Evolutionary conservation across 2,113 vertebrate species (phyloP), one percentile per base, ranked within the genome.

Genomic region (Aegithalos caudatus): DNA sequence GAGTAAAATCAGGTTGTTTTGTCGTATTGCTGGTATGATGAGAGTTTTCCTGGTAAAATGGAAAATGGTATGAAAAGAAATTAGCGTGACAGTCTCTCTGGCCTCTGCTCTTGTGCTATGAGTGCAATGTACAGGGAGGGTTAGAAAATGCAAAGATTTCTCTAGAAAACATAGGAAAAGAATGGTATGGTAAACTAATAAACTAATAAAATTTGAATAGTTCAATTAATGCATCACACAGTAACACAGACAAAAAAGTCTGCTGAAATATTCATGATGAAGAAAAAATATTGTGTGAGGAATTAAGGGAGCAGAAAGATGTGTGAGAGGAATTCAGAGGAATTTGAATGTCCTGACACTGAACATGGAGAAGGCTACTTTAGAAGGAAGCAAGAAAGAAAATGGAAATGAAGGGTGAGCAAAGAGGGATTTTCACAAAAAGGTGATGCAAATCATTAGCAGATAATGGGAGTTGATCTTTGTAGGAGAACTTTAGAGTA

Each of bases 201-300:
- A 86, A 74, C 22, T 80, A 76, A 88, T 82, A 25, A 91, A 95
- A 97, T 88, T 58, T 3, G 38, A 93, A 40, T 31, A 84, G 60
- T 84, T 94, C 23, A 57, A 54, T 57, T 85, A 82, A 62, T 81
- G 35, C 47, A 71, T 74, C 33, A 51, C 40, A 35, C 23, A 61
- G 44, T 60, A 64, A 81, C 53, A 66, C 29, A 67, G 42, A 80
- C 47, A 73, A 91, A 92, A 94, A 35, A 5, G 28, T 50, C 66
- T 79, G n/a, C 74, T 95, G 79, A 96, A 97, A 93, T 93, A 94
- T 94, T 95, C 19, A 96, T 91, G 92, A 51, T 42, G 22, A 60
- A 42, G 44, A 94, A 90, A 96, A n/a, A 90, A 81, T 85, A 70
- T 54, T 12, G 44, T 80, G 25, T 21, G 48, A 94, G 35, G 79